phyloP scores from a whole-genome alignment of 2,113 vertebrate species.

The Aphelocoma coerulescens region DNA sequence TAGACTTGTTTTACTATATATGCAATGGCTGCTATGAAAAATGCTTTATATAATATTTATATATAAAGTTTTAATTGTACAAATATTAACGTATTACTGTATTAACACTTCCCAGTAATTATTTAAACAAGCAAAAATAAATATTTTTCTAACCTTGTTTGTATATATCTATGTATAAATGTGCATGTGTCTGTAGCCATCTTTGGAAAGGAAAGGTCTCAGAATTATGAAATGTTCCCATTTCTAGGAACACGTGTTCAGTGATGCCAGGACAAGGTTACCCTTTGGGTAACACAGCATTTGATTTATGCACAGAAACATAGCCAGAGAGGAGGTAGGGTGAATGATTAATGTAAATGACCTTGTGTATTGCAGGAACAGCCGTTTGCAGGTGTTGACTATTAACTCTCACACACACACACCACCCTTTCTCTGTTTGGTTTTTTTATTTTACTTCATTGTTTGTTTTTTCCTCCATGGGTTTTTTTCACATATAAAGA shows the following conservation, averaged over 20 bases:
- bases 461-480: not conserved
- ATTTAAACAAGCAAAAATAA: conserved; percentile 78
- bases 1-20: conserved; percentile 40
- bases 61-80: conserved; percentile 71
- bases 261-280: conserved; percentile 11
- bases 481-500: not conserved
- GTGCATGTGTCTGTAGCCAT: conserved; percentile 32
- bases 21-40: conserved; percentile 77
- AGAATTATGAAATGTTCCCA: not conserved
- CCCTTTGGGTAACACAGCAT: not conserved
- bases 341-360: conserved; percentile 30
- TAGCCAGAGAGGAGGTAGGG: not conserved
- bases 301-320: conserved; percentile 21
- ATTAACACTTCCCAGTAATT: conserved; percentile 76
- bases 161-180: conserved; percentile 69
- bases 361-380: conserved; percentile 8
- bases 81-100: conserved; percentile 74
- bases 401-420: not conserved
- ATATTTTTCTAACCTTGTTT: conserved; percentile 81
- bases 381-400: not conserved
- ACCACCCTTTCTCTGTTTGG: not conserved
- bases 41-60: conserved; percentile 68
- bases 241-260: not conserved
- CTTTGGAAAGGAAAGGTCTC: not conserved
- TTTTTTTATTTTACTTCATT: not conserved